Percentiles rank a stretch among this genome's conserved stretches.
Evolutionary conservation across 2,113 vertebrate genomes (phyloP).

Genomic region (Anolis carolinensis): DNA sequence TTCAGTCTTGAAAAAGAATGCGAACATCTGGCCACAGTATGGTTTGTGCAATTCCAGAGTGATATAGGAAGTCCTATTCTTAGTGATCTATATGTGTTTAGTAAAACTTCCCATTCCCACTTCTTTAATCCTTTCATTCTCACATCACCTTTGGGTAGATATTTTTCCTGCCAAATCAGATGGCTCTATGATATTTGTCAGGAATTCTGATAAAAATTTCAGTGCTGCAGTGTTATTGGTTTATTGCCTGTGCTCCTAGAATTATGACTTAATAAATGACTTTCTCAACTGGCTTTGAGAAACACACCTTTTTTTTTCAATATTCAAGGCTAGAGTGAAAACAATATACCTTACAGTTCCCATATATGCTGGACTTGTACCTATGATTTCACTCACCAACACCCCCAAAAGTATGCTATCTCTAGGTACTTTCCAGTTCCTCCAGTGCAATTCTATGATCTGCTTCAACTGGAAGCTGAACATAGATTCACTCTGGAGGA

Average conservation of each 20-base stretch:
- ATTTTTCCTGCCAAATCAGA: not conserved
- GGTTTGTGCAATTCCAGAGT: not conserved
- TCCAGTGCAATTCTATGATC: no score
- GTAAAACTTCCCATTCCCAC: no score
- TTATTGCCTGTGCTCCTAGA: not conserved
- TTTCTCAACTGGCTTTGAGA: not conserved
- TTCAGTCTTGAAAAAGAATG: not conserved
- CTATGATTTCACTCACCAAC: no score
- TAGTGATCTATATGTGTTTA: not conserved
- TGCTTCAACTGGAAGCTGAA: no score
- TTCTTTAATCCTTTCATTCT: conserved; percentile 1
- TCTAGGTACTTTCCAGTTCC: no score
- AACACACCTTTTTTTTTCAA: not conserved
- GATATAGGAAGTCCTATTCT: not conserved
- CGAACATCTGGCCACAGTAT: not conserved
- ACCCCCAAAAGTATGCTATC: no score
- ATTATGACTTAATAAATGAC: not conserved
- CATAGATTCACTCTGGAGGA: no score
- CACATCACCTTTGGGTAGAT: not conserved
- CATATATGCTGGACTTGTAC: no score
- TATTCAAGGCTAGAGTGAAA: not conserved
- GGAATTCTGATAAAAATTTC: not conserved
- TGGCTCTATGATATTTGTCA: not conserved
- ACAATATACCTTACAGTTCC: no score
- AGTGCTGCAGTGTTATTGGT: not conserved